Conservation (phyloP, 2,888 invertebrate genomes). For the Rosalia funebris region DNA sequence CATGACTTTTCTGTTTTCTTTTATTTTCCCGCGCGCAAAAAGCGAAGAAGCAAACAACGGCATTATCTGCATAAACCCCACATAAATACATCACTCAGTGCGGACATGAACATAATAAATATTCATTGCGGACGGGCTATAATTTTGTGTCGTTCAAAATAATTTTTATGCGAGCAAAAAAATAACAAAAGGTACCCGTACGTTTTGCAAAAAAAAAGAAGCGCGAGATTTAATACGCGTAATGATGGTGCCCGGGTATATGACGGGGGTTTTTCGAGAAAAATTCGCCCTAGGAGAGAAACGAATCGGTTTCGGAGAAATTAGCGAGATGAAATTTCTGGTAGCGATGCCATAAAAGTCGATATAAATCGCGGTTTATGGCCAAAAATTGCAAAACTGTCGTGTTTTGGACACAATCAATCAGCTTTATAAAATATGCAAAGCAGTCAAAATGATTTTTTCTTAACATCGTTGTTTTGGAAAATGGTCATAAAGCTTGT, state of each 20-base stretch:
- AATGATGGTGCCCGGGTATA: slow-evolving; percentile 7
- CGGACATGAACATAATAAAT: slow-evolving; percentile 15
- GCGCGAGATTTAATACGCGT: slow-evolving; percentile 10
- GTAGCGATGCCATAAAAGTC: too few relatives aligned
- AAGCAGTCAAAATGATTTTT: too few relatives aligned
- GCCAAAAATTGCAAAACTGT: too few relatives aligned
- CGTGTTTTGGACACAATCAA: too few relatives aligned
- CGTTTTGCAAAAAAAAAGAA: slow-evolving; percentile 6
- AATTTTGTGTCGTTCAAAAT: slow-evolving; percentile 21
- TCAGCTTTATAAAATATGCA: too few relatives aligned
- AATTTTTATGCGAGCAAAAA: slow-evolving; percentile 10
- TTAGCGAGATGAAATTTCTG: too few relatives aligned
- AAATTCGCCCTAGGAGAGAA: too few relatives aligned
- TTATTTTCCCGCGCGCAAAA: background rate
- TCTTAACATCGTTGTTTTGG: too few relatives aligned
- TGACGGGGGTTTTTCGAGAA: too few relatives aligned
- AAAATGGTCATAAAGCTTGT: too few relatives aligned
- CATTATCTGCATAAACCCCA: slow-evolving; percentile 15
- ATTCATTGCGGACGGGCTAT: slow-evolving; percentile 16
- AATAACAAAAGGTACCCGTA: background rate
- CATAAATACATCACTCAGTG: slow-evolving; percentile 19
- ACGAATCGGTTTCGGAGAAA: too few relatives aligned
- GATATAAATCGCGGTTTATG: too few relatives aligned
- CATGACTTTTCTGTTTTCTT: background rate
- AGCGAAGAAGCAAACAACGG: background rate